These are phyloP conservation scores for Copidosoma floridanum DNA, from an alignment of 1,140 invertebrate genomes.

Conservation along the genomic window DNA sequence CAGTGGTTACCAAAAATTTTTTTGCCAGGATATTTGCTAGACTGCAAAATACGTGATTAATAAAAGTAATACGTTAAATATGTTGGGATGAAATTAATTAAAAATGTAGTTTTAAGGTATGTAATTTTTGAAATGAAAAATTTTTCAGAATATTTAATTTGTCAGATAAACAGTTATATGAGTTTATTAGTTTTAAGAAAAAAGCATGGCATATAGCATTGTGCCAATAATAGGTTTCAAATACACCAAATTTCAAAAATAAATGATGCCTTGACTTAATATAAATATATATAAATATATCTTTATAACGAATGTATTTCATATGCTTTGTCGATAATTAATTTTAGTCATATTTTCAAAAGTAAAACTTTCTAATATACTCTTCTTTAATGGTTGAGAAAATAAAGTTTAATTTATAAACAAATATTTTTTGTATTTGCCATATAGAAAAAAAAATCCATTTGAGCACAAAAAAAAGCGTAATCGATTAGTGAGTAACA, in stretches of 20 bases:
- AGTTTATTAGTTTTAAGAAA: slow-evolving; percentile 20
- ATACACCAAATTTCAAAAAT: slow-evolving; percentile 18
- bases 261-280: slow-evolving; percentile 18
- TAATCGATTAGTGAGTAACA: no score
- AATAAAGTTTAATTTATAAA: no score
- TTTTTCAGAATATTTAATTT: slow-evolving; percentile 19
- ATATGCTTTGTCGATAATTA: slow-evolving; percentile 15
- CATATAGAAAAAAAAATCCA: no score
- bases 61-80: slow-evolving; percentile 10
- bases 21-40: slow-evolving; percentile 26
- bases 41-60: slow-evolving; percentile 23
- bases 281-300: not conserved
- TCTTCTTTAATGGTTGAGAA: no score
- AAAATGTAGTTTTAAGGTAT: slow-evolving; percentile 23
- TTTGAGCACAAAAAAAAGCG: no score
- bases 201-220: slow-evolving; percentile 14
- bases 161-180: slow-evolving; percentile 13
- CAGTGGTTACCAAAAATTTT: not conserved
- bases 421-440: no score
- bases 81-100: slow-evolving; percentile 23
- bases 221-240: slow-evolving; percentile 20
- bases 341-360: not conserved
- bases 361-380: not conserved
- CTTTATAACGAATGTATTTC: not conserved
- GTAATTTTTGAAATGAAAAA: slow-evolving; percentile 25